A percentile compares a stretch with the other conserved stretches of the same genome.
Conservation (phyloP, 2,113 vertebrate genomes). For the Dermatemys mawii region DNA sequence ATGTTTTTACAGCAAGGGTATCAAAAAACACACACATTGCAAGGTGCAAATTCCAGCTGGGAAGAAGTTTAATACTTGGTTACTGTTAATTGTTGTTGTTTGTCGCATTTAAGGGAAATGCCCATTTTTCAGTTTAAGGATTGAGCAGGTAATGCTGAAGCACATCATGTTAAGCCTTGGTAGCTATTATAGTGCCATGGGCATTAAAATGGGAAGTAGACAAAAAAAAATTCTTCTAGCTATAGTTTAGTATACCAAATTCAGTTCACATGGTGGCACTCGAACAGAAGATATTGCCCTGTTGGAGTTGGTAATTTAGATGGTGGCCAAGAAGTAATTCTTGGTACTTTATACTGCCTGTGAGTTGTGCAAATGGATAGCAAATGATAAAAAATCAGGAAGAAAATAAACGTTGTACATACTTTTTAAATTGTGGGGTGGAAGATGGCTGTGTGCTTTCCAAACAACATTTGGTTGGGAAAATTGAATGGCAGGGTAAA, state of each 20-base stretch:
- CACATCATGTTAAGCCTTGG: neutral
- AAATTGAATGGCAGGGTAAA: neutral
- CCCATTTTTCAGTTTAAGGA: neutral
- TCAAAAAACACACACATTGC: neutral
- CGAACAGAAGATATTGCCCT: neutral
- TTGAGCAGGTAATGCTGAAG: neutral
- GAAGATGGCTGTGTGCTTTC: neutral
- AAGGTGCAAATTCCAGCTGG: neutral
- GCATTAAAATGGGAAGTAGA: neutral
- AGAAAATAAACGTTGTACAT: neutral
- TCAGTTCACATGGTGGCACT: neutral
- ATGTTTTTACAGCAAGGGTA: neutral
- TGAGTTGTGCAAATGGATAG: neutral
- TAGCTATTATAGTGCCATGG: neutral
- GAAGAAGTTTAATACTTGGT: neutral
- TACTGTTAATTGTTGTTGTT: neutral
- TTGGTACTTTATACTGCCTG: neutral
- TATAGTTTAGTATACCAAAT: neutral
- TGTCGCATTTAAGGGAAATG: neutral
- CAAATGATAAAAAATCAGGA: neutral
- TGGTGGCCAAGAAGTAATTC: neutral
- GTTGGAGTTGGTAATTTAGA: neutral
- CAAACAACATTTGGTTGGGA: neutral
- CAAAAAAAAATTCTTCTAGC: neutral
- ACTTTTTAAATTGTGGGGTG: neutral